phyloP scores from a whole-genome alignment of 1,140 invertebrate genomes.

The Theocolax elegans region DNA sequence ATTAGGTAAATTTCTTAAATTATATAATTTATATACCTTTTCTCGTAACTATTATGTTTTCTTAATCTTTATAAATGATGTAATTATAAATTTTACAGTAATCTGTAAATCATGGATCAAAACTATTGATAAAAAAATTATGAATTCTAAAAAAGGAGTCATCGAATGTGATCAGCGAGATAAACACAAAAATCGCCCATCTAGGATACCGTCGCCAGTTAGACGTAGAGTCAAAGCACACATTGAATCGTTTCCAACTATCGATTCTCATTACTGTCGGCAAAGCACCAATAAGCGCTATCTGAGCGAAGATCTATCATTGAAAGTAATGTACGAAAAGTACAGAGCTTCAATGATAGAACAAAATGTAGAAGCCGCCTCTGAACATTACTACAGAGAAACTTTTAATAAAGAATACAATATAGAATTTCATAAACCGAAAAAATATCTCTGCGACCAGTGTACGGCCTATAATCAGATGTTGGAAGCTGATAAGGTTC shows the following conservation, averaged over 20 bases:
- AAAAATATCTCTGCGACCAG: too few relatives aligned
- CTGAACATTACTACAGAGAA: not conserved
- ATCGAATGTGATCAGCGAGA: constrained; percentile 1
- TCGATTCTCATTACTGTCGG: constrained; percentile 49
- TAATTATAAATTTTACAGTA: too few relatives aligned
- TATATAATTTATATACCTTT: too few relatives aligned
- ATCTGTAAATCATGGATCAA: too few relatives aligned
- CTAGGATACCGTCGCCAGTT: constrained; percentile 23
- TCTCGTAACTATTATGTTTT: too few relatives aligned
- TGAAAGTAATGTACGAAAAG: constrained; percentile 43
- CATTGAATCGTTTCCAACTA: constrained; percentile 42
- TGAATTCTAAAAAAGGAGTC: not conserved
- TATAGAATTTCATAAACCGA: too few relatives aligned
- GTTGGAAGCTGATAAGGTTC: too few relatives aligned
- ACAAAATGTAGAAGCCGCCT: constrained; percentile 33
- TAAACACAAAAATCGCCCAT: constrained; percentile 27
- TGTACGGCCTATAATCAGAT: too few relatives aligned
- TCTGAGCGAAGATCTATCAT: constrained; percentile 40
- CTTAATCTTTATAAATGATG: too few relatives aligned
- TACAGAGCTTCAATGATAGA: constrained; percentile 41
- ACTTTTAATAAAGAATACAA: too few relatives aligned
- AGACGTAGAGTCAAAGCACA: constrained; percentile 37
- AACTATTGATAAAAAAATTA: not conserved
- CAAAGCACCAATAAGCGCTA: constrained; percentile 43
- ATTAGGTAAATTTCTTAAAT: too few relatives aligned